Conservation (phyloP, 2,797 vertebrate genomes). For the Bovichtus variegatus region DNA sequence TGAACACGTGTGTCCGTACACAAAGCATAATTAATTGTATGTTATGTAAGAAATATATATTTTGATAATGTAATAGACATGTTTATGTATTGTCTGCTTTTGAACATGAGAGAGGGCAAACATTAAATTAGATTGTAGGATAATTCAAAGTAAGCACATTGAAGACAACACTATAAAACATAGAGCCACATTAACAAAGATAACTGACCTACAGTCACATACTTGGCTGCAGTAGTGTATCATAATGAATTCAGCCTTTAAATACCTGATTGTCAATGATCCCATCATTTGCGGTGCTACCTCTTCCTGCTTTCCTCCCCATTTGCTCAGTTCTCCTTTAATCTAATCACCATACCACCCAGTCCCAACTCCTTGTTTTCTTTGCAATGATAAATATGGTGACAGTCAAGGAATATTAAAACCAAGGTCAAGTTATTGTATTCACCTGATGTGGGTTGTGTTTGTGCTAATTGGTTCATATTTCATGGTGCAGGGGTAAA, state of each 20-base stretch:
- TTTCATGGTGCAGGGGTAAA: slow-evolving; percentile 32
- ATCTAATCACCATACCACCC: slow-evolving; percentile 3
- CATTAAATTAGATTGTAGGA: neutral
- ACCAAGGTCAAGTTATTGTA: slow-evolving; percentile 51
- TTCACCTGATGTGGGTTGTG: slow-evolving; percentile 30
- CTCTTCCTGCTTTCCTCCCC: neutral
- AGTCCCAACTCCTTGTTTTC: neutral
- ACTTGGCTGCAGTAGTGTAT: neutral
- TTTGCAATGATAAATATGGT: slow-evolving; percentile 36
- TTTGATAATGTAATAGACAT: neutral
- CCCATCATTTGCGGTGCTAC: neutral
- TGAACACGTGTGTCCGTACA: neutral
- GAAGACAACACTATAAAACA: neutral
- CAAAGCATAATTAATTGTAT: neutral
- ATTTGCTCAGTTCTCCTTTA: slow-evolving; percentile 14
- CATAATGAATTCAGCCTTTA: neutral
- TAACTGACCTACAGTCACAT: neutral
- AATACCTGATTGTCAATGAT: neutral
- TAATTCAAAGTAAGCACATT: neutral
- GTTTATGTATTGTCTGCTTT: neutral
- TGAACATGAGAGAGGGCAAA: neutral
- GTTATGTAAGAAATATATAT: neutral
- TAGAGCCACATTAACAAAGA: neutral
- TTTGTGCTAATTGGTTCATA: slow-evolving; percentile 46
- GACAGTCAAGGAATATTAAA: slow-evolving; percentile 36